Evolutionary conservation across 2,113 vertebrate species (phyloP).

Genomic region (Hydrochoerus hydrochaeris): DNA sequence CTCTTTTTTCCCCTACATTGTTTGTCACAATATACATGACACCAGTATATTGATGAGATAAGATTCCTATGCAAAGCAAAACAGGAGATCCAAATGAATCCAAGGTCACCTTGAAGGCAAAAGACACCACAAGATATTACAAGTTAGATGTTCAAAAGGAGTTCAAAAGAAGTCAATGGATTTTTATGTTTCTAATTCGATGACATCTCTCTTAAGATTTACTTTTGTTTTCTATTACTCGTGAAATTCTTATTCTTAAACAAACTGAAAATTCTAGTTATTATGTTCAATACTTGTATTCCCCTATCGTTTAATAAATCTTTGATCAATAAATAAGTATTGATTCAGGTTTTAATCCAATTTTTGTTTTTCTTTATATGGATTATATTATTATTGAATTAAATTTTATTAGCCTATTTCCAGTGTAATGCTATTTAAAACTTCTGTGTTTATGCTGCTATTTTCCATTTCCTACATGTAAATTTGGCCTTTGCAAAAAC

Average conservation of each 20-base stretch:
- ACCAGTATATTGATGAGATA: background rate
- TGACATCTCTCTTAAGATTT: background rate
- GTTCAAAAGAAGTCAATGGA: background rate
- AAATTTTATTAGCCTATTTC: background rate
- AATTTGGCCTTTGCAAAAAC: conserved; percentile 20
- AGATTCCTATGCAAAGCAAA: background rate
- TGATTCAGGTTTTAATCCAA: background rate
- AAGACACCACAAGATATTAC: background rate
- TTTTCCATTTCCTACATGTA: conserved; percentile 37
- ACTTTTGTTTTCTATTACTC: background rate
- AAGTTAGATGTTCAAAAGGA: background rate
- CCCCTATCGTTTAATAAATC: background rate
- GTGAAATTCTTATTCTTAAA: background rate
- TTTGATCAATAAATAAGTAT: conserved; percentile 9
- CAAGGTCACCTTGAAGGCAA: background rate
- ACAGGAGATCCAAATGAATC: background rate
- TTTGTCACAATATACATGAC: background rate
- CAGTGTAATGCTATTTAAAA: background rate
- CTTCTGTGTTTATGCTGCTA: conserved; percentile 40
- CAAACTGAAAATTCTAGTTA: background rate
- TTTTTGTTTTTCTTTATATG: background rate
- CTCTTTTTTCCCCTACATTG: background rate
- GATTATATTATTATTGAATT: conserved; percentile 14
- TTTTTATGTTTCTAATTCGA: background rate
- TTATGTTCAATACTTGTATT: background rate